These are phyloP conservation scores for Chitala chitala DNA, from an alignment of 2,113 vertebrate genomes.

Conservation along the genomic window DNA sequence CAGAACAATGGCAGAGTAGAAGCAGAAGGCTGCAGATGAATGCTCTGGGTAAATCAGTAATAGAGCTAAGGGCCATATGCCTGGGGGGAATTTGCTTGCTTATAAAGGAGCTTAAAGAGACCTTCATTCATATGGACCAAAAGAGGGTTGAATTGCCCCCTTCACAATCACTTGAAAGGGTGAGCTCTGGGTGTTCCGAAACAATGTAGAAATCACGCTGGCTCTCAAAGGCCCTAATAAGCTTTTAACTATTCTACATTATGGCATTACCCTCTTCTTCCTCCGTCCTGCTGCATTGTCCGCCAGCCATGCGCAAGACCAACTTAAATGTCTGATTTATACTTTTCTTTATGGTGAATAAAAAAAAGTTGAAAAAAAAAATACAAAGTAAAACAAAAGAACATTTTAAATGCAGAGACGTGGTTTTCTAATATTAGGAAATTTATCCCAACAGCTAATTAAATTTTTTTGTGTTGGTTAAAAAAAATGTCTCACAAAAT, in stretches of 20 bases:
- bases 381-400: constrained; percentile 44
- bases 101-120: constrained; percentile 84
- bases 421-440: constrained; percentile 61
- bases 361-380: constrained; percentile 45
- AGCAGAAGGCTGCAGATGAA: constrained; percentile 91
- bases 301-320: constrained; percentile 52
- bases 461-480: no score
- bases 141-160: constrained; percentile 84
- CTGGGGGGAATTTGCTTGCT: constrained; percentile 87
- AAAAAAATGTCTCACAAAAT: no score
- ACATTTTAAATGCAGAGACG: constrained; percentile 65
- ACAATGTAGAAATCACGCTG: constrained; percentile 92
- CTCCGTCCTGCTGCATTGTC: constrained; percentile 59
- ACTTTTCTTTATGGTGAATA: constrained; percentile 80
- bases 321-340: constrained; percentile 87
- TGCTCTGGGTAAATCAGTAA: constrained; percentile 94
- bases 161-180: constrained; percentile 96
- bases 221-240: constrained; percentile 87
- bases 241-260: constrained; percentile 93
- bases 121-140: constrained; percentile 89
- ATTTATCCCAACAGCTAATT: no score
- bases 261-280: constrained; percentile 60
- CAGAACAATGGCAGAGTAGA: constrained; percentile 70
- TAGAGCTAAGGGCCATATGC: constrained; percentile 94
- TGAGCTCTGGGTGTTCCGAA: constrained; percentile 80